Evolutionary conservation across 2,113 vertebrate species (phyloP).

Genomic region (Micromys minutus): DNA sequence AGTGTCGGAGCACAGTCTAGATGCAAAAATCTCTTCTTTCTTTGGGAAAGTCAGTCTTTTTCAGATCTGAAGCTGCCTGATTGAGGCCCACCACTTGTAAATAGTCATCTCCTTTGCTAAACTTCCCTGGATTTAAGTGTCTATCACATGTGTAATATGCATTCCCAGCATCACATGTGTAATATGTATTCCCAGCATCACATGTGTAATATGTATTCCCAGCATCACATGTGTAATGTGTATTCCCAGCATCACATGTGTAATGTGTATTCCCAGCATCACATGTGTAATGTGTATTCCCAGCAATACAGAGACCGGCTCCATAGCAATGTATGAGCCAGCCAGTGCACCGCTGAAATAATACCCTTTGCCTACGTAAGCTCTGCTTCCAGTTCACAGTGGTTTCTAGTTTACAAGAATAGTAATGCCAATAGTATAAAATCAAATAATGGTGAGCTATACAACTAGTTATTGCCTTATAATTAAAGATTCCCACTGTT

Average conservation of each 20-base stretch:
- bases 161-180: background rate
- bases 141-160: background rate
- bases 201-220: background rate
- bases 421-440: background rate
- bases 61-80: background rate
- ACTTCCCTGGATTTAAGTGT: background rate
- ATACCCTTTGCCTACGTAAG: background rate
- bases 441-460: background rate
- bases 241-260: background rate
- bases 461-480: background rate
- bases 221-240: background rate
- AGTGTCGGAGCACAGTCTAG: background rate
- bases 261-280: background rate
- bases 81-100: background rate
- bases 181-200: background rate
- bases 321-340: background rate
- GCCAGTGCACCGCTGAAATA: background rate
- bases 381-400: background rate
- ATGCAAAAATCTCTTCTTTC: background rate
- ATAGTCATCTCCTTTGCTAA: background rate
- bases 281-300: background rate
- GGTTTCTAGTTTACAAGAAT: background rate
- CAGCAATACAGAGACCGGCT: background rate
- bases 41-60: background rate
- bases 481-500: background rate